A percentile compares a stretch with the other conserved stretches of the same genome.
Evolutionary conservation across 1,140 invertebrate genomes (phyloP).

Genomic region (Pantala flavescens): DNA sequence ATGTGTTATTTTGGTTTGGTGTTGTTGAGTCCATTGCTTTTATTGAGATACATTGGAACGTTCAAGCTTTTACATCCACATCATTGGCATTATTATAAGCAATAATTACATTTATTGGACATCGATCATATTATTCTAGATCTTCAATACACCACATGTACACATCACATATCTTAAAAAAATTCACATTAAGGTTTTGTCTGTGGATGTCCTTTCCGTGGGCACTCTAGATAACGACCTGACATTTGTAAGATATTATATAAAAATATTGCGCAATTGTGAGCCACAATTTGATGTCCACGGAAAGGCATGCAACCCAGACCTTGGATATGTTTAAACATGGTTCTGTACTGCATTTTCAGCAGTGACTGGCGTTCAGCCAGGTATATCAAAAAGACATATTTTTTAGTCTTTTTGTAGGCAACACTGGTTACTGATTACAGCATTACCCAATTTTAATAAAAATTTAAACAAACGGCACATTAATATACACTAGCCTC

Average conservation of each 20-base stretch:
- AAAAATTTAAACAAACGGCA: conserved; percentile 10
- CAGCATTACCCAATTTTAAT: neutral
- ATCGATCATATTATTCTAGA: neutral
- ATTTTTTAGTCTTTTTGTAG: neutral
- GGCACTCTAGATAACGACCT: conserved; percentile 7
- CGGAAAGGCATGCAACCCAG: conserved; percentile 1
- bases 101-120: conserved; percentile 7
- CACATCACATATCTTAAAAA: conserved; percentile 1
- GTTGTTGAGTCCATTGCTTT: neutral
- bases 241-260: conserved; percentile 7
- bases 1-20: no score
- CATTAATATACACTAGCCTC: conserved; percentile 6
- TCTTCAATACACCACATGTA: conserved; percentile 6
- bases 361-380: neutral
- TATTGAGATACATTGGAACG: conserved; percentile 6
- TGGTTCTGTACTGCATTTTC: conserved; percentile 9
- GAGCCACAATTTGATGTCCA: conserved; percentile 1
- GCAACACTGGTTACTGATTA: neutral
- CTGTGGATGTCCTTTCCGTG: conserved; percentile 1
- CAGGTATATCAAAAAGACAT: neutral
- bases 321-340: conserved; percentile 3
- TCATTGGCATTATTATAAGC: conserved; percentile 5
- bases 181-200: neutral
- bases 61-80: neutral
- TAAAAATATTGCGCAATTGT: conserved; percentile 10